A percentile compares a stretch with the other conserved stretches of the same genome.
phyloP scores from a whole-genome alignment of 2,113 vertebrate species.

The Grallaria varia region DNA sequence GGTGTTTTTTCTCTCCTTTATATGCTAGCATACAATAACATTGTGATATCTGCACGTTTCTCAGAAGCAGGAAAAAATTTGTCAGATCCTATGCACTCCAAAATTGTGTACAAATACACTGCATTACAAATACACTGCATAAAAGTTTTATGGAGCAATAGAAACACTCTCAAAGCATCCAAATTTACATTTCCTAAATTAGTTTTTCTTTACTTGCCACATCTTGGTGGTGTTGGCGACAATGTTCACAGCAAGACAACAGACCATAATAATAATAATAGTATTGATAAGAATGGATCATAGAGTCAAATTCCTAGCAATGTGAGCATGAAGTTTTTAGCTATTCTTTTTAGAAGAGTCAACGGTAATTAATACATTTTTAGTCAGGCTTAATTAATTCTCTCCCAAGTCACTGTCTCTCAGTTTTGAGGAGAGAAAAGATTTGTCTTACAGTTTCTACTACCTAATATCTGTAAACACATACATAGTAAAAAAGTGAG shows the following conservation, averaged over 20 bases:
- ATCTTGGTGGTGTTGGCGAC: not conserved
- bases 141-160: not conserved
- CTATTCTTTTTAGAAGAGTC: not conserved
- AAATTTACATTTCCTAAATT: not conserved
- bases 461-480: not conserved
- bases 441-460: not conserved
- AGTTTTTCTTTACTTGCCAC: not conserved
- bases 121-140: not conserved
- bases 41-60: not conserved
- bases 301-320: not conserved
- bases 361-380: not conserved
- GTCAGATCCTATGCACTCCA: not conserved
- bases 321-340: not conserved
- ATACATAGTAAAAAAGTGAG: not conserved
- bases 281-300: not conserved
- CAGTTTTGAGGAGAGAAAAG: not conserved
- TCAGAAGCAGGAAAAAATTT: not conserved
- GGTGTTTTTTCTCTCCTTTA: not conserved
- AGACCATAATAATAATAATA: not conserved
- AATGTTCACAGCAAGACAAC: not conserved
- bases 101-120: not conserved
- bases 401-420: not conserved
- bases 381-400: not conserved
- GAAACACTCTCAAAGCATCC: not conserved
- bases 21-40: not conserved